Conservation (phyloP, 2,888 invertebrate genomes). For the Rhopalosiphum nymphaeae region DNA sequence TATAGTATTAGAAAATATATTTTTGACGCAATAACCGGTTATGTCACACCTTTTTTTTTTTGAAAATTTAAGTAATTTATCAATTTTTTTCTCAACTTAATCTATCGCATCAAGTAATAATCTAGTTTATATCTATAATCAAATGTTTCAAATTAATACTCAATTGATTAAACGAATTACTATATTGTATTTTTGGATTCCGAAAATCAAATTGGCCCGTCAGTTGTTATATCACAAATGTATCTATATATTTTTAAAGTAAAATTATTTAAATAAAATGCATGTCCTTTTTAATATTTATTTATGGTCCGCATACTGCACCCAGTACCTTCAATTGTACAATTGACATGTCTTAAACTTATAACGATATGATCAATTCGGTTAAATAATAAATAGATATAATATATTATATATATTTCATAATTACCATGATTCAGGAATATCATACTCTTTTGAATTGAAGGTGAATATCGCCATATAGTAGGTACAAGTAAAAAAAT, state of each 20-base stretch:
- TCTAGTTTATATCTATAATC: not conserved
- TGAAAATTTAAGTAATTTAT: not conserved
- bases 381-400: not conserved
- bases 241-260: not conserved
- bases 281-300: not conserved
- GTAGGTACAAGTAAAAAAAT: constrained; percentile 12
- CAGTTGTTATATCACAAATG: not conserved
- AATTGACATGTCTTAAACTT: not conserved
- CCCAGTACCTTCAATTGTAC: not conserved
- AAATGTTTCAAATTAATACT: too few species aligned
- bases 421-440: constrained; percentile 82
- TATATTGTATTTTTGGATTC: not conserved
- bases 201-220: not conserved
- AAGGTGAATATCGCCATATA: constrained; percentile 75
- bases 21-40: not conserved
- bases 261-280: not conserved
- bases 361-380: not conserved
- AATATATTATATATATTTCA: not conserved
- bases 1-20: not conserved
- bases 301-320: not conserved
- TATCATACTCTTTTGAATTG: constrained; percentile 78
- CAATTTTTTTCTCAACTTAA: not conserved
- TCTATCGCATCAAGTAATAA: not conserved
- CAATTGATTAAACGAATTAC: not conserved
- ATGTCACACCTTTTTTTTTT: not conserved